phyloP scores from a whole-genome alignment of 2,113 vertebrate genomes.

The Agapornis roseicollis region DNA sequence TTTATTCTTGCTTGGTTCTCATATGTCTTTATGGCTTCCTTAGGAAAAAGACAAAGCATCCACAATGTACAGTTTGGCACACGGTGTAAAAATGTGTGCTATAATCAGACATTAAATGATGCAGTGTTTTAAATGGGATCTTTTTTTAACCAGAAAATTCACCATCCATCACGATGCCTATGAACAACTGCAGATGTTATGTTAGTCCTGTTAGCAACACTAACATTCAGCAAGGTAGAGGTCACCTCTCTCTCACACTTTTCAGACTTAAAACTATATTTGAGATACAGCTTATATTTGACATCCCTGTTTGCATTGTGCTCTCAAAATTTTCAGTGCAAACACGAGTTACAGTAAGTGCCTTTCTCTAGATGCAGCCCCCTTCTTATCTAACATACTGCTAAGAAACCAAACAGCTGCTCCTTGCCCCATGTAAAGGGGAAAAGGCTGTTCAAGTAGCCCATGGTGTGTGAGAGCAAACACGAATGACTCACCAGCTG shows the following conservation, averaged over 20 bases:
- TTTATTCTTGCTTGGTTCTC: constrained; percentile 30
- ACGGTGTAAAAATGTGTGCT: background rate
- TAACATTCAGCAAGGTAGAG: background rate
- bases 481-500: constrained; percentile 22
- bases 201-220: background rate
- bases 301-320: constrained; percentile 48
- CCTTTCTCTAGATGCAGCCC: background rate
- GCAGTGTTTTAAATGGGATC: background rate
- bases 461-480: constrained; percentile 30
- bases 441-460: background rate
- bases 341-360: constrained; percentile 51
- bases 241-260: constrained; percentile 37
- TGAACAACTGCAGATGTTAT: background rate
- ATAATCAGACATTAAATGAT: constrained; percentile 8
- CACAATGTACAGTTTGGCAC: background rate
- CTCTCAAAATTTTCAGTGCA: constrained; percentile 61
- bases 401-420: constrained; percentile 26
- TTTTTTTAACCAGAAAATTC: background rate
- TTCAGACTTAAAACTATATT: constrained; percentile 20
- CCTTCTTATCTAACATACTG: background rate
- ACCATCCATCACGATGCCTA: background rate
- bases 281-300: constrained; percentile 22
- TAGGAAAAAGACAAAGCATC: background rate
- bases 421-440: constrained; percentile 38
- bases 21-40: background rate